These are phyloP conservation scores for Belonocnema kinseyi DNA, from an alignment of 1,140 invertebrate species.

Conservation along the genomic window DNA sequence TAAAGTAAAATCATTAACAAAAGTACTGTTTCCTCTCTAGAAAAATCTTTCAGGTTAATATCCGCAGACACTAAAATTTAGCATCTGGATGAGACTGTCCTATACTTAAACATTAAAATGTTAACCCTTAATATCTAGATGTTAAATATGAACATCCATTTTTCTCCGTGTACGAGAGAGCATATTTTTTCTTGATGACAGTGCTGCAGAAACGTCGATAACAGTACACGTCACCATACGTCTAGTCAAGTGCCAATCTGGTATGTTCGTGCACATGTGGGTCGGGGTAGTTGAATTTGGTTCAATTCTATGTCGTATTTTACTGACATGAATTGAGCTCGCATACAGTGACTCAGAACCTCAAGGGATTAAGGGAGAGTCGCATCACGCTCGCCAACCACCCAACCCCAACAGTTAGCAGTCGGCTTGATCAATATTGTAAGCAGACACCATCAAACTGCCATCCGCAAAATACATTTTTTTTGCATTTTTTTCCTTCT, in stretches of 20 bases:
- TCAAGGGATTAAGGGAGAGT: neutral
- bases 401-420: slow-evolving; percentile 44
- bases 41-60: too few relatives aligned
- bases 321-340: neutral
- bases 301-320: neutral
- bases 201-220: slow-evolving; percentile 17
- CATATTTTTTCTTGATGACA: slow-evolving; percentile 5
- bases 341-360: neutral
- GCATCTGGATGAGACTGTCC: too few relatives aligned
- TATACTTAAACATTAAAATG: too few relatives aligned
- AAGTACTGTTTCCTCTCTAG: too few relatives aligned
- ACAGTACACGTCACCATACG: slow-evolving; percentile 3
- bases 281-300: slow-evolving; percentile 4
- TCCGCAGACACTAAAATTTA: too few relatives aligned
- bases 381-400: slow-evolving; percentile 33
- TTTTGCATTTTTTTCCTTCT: neutral
- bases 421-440: slow-evolving; percentile 61
- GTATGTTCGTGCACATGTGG: neutral
- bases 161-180: neutral
- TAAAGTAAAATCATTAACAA: too few relatives aligned
- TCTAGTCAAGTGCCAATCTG: slow-evolving; percentile 23
- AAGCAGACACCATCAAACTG: slow-evolving; percentile 26
- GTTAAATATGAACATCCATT: too few relatives aligned
- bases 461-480: neutral
- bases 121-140: too few relatives aligned